Evolutionary conservation across 2,888 invertebrate genomes (phyloP).

Genomic region (Neocrepidodera transversa): DNA sequence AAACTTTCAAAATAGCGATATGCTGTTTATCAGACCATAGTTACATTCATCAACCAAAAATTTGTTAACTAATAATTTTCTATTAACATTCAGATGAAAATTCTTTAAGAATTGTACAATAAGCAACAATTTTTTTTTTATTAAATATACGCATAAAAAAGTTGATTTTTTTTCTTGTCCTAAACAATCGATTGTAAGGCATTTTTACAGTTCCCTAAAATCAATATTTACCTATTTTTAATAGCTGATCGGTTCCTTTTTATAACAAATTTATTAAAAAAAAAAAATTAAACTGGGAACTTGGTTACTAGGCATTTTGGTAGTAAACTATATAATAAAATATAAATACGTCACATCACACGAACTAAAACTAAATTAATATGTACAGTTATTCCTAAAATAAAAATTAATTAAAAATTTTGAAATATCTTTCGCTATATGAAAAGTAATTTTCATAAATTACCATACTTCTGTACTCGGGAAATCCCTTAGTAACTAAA

Average conservation of each 20-base stretch:
- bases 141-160: conserved; percentile 20
- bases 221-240: not conserved
- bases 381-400: conserved; percentile 46
- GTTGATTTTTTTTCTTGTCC: conserved; percentile 29
- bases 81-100: conserved; percentile 19
- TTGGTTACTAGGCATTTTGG: conserved; percentile 41
- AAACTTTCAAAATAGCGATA: conserved; percentile 30
- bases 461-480: too few species aligned
- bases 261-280: conserved; percentile 1
- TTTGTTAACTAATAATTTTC: conserved; percentile 5
- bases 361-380: conserved; percentile 48
- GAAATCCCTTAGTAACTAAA: too few species aligned
- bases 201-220: conserved; percentile 34
- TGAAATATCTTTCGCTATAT: too few species aligned
- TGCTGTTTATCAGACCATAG: conserved; percentile 23
- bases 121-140: conserved; percentile 35
- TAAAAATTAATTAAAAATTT: conserved; percentile 36
- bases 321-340: conserved; percentile 46
- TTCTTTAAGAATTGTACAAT: conserved; percentile 26
- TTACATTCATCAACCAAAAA: not conserved
- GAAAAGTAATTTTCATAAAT: too few species aligned
- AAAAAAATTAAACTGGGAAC: conserved; percentile 28
- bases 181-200: conserved; percentile 35
- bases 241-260: not conserved
- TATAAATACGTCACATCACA: conserved; percentile 53